Percentiles rank a stretch among this genome's conserved stretches.
Evolutionary conservation across 2,113 vertebrate species (phyloP).

Genomic region (Epinephelus fuscoguttatus): DNA sequence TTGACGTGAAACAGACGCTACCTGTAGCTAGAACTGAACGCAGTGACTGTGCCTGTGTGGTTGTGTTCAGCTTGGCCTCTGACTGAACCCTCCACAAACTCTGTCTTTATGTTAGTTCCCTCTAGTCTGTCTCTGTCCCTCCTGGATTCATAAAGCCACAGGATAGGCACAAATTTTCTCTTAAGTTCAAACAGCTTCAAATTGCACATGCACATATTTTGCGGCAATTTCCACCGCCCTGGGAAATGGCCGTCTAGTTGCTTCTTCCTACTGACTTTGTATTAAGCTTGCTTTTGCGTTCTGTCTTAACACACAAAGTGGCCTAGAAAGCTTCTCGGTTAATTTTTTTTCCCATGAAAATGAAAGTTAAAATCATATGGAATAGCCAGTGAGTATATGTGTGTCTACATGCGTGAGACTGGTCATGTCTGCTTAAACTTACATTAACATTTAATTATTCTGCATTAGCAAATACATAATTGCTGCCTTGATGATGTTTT

Average conservation of each 20-base stretch:
- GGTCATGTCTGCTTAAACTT: not conserved
- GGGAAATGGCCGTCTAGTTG: no score
- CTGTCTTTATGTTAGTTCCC: not conserved
- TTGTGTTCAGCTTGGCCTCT: not conserved
- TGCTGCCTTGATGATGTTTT: not conserved
- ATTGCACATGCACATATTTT: not conserved
- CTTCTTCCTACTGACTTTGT: not conserved
- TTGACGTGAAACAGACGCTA: not conserved
- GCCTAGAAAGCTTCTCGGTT: not conserved
- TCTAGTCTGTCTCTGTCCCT: not conserved
- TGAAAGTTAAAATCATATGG: not conserved
- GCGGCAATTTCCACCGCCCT: not conserved
- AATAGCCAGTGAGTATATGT: not conserved
- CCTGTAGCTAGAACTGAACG: no score
- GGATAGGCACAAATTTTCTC: not conserved
- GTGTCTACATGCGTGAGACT: not conserved
- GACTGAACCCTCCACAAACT: not conserved
- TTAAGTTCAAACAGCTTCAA: not conserved
- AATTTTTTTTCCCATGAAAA: not conserved
- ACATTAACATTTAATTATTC: not conserved
- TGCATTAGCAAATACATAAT: not conserved
- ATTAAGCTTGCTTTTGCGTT: not conserved
- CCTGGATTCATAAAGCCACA: not conserved
- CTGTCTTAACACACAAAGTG: not conserved
- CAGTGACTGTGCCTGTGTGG: no score